Evolutionary conservation across 2,113 vertebrate species (phyloP), one percentile per base, ranked within the genome.

Genomic region (Synodontis membranacea): DNA sequence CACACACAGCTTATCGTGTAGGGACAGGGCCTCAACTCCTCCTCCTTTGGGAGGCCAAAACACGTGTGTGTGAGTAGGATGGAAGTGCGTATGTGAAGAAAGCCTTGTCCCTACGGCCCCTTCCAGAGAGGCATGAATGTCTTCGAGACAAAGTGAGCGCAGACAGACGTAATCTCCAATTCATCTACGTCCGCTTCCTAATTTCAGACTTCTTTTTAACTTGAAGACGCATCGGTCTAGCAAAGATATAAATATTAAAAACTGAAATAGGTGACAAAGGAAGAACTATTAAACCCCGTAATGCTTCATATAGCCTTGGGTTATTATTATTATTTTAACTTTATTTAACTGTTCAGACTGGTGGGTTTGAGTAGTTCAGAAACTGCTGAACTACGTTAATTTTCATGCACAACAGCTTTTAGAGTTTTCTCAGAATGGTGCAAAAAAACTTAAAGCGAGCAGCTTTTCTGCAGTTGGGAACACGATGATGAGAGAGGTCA

Each of bases 11-110:
- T 94, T 95, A 95, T 95, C 94, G 21, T 91, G 91, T 90, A 91
- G 89, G 90, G 90, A 91, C 94, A 95, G 92, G 91, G 92, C 91
- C 92, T 92, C 91, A 89, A 90, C 92, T 94, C 91, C 92, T 93
- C 78, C 52, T 93, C 92, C 85, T 87, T 68, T 48, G 89, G 82
- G 85, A 90, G 87, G 72, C 42, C 54, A 25, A 85, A 37, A 80
- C 31, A 82, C 52, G 66, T 84, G 80, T 54, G 84, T 78, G 68
- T 66, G 31, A 80, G 66, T 76, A 42, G 37, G 62, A 44, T n/a
- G 23, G 78, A 58, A n/a, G 87, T 85, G 70, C 62, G 46, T 23
- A 42, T 68, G 58, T 66, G 85, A 79, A 80, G 83, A 79, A 80
- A 23, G 64, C 62, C 52, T 8, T 31, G 44, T 88, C 62, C 72